A percentile compares a stretch with the other conserved stretches of the same genome.
Evolutionary conservation across 2,797 vertebrate species (phyloP).

Genomic region (Scolopax rusticola): DNA sequence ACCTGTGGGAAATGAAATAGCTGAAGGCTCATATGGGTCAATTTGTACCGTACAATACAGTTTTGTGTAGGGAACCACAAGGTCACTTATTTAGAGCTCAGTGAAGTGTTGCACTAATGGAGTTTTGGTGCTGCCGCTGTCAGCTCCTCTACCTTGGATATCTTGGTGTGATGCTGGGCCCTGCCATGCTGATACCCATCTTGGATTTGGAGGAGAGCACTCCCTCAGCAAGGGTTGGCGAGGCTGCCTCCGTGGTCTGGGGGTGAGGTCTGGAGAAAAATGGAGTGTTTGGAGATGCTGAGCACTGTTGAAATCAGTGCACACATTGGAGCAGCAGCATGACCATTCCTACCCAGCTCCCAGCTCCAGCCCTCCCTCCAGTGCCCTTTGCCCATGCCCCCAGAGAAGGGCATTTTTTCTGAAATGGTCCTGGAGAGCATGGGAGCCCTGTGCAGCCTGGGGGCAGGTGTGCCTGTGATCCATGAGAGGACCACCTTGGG

Average conservation of each 20-base stretch:
- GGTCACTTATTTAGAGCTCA: neutral
- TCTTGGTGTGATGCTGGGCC: neutral
- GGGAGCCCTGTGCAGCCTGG: rapidly evolving
- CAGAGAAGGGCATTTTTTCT: neutral
- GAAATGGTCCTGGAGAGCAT: rapidly evolving
- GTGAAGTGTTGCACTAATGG: neutral
- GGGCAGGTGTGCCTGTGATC: neutral
- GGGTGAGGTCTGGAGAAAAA: neutral
- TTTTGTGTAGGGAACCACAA: neutral
- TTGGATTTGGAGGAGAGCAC: rapidly evolving
- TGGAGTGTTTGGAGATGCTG: neutral
- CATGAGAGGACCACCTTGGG: neutral
- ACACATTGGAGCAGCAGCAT: neutral
- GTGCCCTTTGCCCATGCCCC: neutral
- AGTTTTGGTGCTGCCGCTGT: neutral
- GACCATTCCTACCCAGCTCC: neutral
- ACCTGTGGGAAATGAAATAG: neutral
- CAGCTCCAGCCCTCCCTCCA: neutral
- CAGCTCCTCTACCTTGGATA: neutral
- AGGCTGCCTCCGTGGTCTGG: neutral
- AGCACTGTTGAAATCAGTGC: neutral
- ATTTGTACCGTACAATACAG: neutral
- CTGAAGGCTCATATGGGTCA: neutral
- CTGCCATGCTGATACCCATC: rapidly evolving
- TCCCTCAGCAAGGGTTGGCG: neutral